These are phyloP conservation scores for Eurois occulta DNA, from an alignment of 2,888 invertebrate species.

Conservation along the genomic window DNA sequence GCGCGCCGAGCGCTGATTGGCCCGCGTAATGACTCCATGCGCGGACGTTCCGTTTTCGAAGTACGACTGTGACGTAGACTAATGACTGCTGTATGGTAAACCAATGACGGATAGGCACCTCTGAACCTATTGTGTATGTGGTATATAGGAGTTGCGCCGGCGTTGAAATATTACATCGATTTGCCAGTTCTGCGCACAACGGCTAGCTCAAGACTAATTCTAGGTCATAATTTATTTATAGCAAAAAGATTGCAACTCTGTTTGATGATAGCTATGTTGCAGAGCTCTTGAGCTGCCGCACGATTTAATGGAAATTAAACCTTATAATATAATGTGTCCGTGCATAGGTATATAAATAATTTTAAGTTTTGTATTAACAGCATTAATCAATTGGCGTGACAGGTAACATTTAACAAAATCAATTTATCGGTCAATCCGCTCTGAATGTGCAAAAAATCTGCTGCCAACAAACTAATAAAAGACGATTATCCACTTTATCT, in stretches of 20 bases:
- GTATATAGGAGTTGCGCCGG: conserved; percentile 74
- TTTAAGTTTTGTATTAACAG: conserved; percentile 9
- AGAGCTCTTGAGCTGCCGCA: conserved; percentile 35
- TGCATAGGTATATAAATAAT: conserved; percentile 1
- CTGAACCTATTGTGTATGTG: conserved; percentile 85
- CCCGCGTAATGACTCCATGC: conserved; percentile 82
- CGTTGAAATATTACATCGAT: conserved; percentile 74
- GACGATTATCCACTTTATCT: conserved; percentile 28
- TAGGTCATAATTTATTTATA: conserved; percentile 65
- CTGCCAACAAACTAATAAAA: conserved; percentile 43
- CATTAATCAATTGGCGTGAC: conserved; percentile 43
- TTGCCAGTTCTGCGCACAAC: conserved; percentile 71
- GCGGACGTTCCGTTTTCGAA: conserved; percentile 79
- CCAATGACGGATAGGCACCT: conserved; percentile 89
- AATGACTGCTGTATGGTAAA: conserved; percentile 83
- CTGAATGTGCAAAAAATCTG: conserved; percentile 49
- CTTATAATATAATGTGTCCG: neutral
- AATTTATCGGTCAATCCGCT: conserved; percentile 52
- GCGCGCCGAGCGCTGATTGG: conserved; percentile 85
- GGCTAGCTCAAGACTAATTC: conserved; percentile 68
- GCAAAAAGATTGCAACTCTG: conserved; percentile 57
- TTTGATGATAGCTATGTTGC: conserved; percentile 53
- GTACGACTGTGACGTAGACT: conserved; percentile 82
- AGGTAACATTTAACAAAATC: conserved; percentile 28
- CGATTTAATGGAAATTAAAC: conserved; percentile 37